Evolutionary conservation across 2,888 invertebrate genomes (phyloP).

Genomic region (Eremobia ochroleuca): DNA sequence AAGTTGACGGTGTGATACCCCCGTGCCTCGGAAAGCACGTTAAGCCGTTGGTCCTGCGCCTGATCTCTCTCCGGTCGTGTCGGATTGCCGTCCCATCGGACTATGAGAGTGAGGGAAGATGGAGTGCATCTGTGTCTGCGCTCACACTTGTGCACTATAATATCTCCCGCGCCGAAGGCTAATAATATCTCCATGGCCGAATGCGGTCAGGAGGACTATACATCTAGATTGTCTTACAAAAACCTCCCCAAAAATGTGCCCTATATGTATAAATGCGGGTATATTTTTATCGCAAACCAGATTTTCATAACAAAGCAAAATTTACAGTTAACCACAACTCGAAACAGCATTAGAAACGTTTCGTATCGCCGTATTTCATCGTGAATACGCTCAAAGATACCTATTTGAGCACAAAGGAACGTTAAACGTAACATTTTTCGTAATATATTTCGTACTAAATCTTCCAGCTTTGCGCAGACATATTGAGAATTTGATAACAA

Average conservation of each 20-base stretch:
- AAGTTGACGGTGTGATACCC: no score
- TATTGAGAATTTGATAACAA: constrained; percentile 52
- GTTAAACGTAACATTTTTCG: constrained; percentile 48
- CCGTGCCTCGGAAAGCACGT: no score
- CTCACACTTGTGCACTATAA: no score
- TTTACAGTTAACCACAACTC: background rate
- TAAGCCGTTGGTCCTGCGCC: no score
- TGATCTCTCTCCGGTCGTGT: no score
- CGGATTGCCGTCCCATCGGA: no score
- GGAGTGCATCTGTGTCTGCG: no score
- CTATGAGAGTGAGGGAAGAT: no score
- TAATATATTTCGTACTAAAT: constrained; percentile 49
- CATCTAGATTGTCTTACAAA: background rate
- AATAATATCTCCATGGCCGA: background rate
- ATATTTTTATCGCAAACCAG: background rate
- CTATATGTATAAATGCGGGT: background rate
- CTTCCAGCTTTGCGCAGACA: constrained; percentile 36
- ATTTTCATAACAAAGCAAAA: constrained; percentile 1
- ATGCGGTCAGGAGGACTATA: background rate
- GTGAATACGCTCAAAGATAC: constrained; percentile 36
- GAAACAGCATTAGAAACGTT: constrained; percentile 26
- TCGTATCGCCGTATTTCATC: constrained; percentile 21
- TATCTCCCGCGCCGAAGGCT: no score
- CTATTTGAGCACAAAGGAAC: constrained; percentile 36
- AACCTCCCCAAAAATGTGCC: background rate